Percentiles rank a stretch among this genome's conserved stretches.
Conservation (phyloP, 2,113 vertebrate species). For the Vimba vimba region DNA sequence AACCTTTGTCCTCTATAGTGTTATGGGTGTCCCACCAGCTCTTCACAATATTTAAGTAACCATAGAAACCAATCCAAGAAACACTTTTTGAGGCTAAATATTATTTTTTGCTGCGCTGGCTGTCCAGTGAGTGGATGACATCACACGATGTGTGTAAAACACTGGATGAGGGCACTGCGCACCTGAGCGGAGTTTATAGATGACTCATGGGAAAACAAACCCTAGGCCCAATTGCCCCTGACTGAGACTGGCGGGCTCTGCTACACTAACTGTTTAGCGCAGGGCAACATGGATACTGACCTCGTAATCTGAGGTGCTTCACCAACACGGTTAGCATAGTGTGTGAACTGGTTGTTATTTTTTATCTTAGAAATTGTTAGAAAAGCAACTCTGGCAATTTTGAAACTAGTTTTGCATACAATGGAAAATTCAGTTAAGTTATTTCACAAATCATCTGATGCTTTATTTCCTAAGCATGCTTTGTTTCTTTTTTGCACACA, state of each 20-base stretch:
- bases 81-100: slow-evolving; percentile 46
- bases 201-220: slow-evolving; percentile 74
- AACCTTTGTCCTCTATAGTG: slow-evolving; percentile 32
- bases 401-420: not conserved
- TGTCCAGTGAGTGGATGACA: slow-evolving; percentile 50
- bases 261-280: slow-evolving; percentile 61
- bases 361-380: not conserved
- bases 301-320: slow-evolving; percentile 21
- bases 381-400: not conserved
- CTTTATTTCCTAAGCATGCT: not conserved
- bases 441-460: not conserved
- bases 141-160: slow-evolving; percentile 54
- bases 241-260: slow-evolving; percentile 60
- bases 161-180: slow-evolving; percentile 53
- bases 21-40: slow-evolving; percentile 28
- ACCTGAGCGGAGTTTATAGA: slow-evolving; percentile 71
- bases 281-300: slow-evolving; percentile 61
- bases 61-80: slow-evolving; percentile 54
- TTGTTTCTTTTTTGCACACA: not conserved
- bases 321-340: not conserved
- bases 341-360: not conserved
- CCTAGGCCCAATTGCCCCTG: slow-evolving; percentile 61
- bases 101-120: slow-evolving; percentile 55
- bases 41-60: slow-evolving; percentile 53
- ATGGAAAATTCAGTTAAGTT: slow-evolving; percentile 15